A percentile compares a stretch with the other conserved stretches of the same genome.
Conservation (phyloP, 2,797 vertebrate genomes). For the Manis javanica region DNA sequence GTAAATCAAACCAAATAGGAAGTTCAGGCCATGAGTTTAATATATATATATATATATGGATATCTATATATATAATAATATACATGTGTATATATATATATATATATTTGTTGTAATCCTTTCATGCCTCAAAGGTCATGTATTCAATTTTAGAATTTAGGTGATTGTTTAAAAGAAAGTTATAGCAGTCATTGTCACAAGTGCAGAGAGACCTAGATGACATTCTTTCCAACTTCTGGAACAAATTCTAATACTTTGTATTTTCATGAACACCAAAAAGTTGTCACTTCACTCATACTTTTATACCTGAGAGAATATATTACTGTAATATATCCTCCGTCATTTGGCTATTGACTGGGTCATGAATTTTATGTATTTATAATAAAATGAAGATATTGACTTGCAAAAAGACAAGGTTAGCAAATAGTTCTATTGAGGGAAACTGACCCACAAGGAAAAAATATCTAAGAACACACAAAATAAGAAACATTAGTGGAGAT, state of each 20-base stretch:
- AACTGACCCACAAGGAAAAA: not conserved
- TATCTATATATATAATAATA: no score
- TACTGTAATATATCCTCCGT: not conserved
- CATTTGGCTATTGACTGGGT: not conserved
- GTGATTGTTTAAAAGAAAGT: not conserved
- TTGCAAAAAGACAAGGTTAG: not conserved
- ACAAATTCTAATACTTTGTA: not conserved
- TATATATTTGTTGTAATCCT: not conserved
- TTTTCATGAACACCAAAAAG: not conserved
- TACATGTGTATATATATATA: no score
- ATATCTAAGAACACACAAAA: not conserved
- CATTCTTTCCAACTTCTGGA: not conserved
- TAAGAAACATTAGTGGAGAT: not conserved
- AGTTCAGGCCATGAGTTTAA: not conserved
- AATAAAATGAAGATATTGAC: slow-evolving; percentile 9
- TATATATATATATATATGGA: not conserved
- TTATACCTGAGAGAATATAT: not conserved
- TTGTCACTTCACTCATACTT: not conserved
- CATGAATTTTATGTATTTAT: not conserved
- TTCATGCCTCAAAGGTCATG: not conserved
- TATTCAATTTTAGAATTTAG: not conserved
- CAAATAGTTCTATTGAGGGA: not conserved
- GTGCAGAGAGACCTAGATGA: not conserved
- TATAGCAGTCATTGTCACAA: not conserved
- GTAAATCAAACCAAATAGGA: slow-evolving; percentile 11